Evolutionary conservation across 2,113 vertebrate genomes (phyloP).

Genomic region (Syngnathoides biaculeatus): DNA sequence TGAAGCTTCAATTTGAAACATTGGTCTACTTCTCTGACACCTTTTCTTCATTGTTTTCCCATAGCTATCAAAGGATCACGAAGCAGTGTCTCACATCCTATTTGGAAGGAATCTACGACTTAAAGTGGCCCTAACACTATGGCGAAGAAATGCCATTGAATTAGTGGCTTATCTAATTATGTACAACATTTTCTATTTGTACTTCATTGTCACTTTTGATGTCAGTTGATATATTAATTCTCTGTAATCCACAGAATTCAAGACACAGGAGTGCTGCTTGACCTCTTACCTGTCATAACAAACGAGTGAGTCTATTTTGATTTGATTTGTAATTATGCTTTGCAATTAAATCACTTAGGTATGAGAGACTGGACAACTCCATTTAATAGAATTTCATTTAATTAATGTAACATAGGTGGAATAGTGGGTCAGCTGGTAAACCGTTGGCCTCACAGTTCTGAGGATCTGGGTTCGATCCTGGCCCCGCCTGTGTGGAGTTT

Average conservation of each 20-base stretch:
- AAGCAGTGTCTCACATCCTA: slow-evolving; percentile 90
- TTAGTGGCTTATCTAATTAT: slow-evolving; percentile 92
- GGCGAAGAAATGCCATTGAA: slow-evolving; percentile 91
- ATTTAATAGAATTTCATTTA: too few species aligned
- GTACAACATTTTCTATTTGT: slow-evolving; percentile 62
- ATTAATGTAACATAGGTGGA: too few species aligned
- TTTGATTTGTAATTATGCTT: neutral
- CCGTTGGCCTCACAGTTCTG: too few species aligned
- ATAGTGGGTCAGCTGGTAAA: too few species aligned
- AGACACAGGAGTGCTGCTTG: slow-evolving; percentile 88
- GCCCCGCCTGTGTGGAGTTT: too few species aligned
- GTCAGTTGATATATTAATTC: neutral
- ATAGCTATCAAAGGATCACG: slow-evolving; percentile 94
- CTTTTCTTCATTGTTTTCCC: slow-evolving; percentile 16
- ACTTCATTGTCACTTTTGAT: neutral
- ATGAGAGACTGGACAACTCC: too few species aligned
- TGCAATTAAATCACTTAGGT: too few species aligned
- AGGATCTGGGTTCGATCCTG: too few species aligned
- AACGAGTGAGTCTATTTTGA: slow-evolving; percentile 79
- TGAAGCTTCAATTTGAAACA: neutral
- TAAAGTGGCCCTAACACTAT: slow-evolving; percentile 95
- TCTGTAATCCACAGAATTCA: slow-evolving; percentile 80
- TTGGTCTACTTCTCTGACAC: neutral
- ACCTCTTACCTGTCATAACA: slow-evolving; percentile 93
- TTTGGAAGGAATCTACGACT: slow-evolving; percentile 93